phyloP scores from a whole-genome alignment of 1,140 invertebrate genomes.

The Drosophila pseudoobscura region DNA sequence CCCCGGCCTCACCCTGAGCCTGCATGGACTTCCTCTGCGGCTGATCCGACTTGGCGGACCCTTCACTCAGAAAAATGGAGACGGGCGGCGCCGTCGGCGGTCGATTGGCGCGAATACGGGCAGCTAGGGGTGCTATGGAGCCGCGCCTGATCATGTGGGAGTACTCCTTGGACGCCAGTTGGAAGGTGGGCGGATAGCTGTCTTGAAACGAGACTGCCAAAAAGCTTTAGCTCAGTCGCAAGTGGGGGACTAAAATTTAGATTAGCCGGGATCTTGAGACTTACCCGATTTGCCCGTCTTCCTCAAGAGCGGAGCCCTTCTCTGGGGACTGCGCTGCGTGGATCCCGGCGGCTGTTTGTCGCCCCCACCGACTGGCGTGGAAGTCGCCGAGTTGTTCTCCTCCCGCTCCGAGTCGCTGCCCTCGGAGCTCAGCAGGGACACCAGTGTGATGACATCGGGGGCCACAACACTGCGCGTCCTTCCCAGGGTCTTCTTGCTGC shows the following conservation, averaged over 20 bases:
- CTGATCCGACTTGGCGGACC: slow-evolving; percentile 46
- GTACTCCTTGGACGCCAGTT: slow-evolving; percentile 78
- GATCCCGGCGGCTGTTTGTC: slow-evolving; percentile 34
- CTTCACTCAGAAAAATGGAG: slow-evolving; percentile 71
- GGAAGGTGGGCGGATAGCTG: slow-evolving; percentile 77
- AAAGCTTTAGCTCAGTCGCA: slow-evolving; percentile 54
- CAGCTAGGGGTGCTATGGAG: slow-evolving; percentile 78
- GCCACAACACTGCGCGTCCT: slow-evolving; percentile 71
- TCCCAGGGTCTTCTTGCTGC: slow-evolving; percentile 56
- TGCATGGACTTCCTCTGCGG: slow-evolving; percentile 12
- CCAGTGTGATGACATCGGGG: slow-evolving; percentile 77
- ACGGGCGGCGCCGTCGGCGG: slow-evolving; percentile 81
- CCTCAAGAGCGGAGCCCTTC: slow-evolving; percentile 66
- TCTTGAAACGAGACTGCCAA: slow-evolving; percentile 83
- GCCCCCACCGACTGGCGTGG: slow-evolving; percentile 13
- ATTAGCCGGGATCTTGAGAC: neutral
- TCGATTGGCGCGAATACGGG: slow-evolving; percentile 75
- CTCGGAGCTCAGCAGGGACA: slow-evolving; percentile 80
- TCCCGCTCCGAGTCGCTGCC: slow-evolving; percentile 82
- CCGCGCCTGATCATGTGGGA: slow-evolving; percentile 79
- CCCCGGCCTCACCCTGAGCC: neutral
- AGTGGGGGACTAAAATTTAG: neutral
- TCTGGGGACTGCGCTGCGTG: slow-evolving; percentile 53
- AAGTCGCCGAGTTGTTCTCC: slow-evolving; percentile 49
- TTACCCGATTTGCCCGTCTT: slow-evolving; percentile 83